A percentile compares a stretch with the other conserved stretches of the same genome.
Conservation (phyloP, 2,888 invertebrate genomes). For the Melieria omissa region DNA sequence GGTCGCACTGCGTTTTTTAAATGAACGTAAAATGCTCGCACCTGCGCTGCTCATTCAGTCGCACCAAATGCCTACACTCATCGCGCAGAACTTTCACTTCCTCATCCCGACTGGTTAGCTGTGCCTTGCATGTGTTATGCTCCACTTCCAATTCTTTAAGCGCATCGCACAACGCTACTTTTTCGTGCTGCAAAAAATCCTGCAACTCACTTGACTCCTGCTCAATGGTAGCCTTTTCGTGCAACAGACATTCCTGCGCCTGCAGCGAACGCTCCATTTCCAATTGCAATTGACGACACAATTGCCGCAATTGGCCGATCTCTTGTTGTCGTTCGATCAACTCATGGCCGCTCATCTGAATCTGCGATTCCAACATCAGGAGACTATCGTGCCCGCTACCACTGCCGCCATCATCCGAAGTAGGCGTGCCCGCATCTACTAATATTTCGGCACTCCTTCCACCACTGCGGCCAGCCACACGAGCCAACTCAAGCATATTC, state of each 20-base stretch:
- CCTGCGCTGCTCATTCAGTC: slow-evolving; percentile 83
- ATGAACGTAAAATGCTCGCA: slow-evolving; percentile 54
- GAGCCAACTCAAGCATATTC: slow-evolving; percentile 69
- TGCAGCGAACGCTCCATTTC: slow-evolving; percentile 77
- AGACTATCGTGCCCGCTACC: slow-evolving; percentile 80
- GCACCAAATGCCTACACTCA: slow-evolving; percentile 81
- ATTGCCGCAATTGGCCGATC: slow-evolving; percentile 76
- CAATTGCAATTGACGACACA: slow-evolving; percentile 77
- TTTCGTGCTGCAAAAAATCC: slow-evolving; percentile 89
- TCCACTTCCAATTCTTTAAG: slow-evolving; percentile 79
- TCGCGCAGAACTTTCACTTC: slow-evolving; percentile 75
- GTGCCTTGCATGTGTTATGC: slow-evolving; percentile 59
- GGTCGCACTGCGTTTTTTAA: neutral
- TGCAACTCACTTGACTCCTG: slow-evolving; percentile 85
- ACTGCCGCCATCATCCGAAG: slow-evolving; percentile 61
- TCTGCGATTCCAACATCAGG: slow-evolving; percentile 79
- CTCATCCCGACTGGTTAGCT: slow-evolving; percentile 68
- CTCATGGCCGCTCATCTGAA: slow-evolving; percentile 79
- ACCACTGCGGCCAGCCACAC: slow-evolving; percentile 53
- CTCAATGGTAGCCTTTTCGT: slow-evolving; percentile 82
- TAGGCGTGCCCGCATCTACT: slow-evolving; percentile 59
- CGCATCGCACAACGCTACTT: slow-evolving; percentile 81
- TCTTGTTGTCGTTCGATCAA: slow-evolving; percentile 81
- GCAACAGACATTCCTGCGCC: slow-evolving; percentile 75
- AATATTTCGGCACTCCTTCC: slow-evolving; percentile 10